These are phyloP conservation scores for Taurulus bubalis DNA, from an alignment of 2,113 vertebrate species.

Conservation along the genomic window DNA sequence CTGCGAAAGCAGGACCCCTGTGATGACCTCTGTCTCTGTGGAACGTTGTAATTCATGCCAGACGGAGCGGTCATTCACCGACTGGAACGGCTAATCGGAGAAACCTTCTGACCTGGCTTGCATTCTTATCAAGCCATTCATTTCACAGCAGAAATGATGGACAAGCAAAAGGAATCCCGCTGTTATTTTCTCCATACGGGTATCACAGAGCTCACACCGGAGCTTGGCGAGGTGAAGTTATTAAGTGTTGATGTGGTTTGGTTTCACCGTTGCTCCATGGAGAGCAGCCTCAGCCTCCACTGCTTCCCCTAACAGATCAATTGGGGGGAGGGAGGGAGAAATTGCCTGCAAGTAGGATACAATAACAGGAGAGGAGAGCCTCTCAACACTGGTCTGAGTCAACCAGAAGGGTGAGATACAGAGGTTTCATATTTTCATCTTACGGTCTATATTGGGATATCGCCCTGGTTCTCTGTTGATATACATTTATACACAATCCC, in stretches of 20 bases:
- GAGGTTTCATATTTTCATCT: neutral
- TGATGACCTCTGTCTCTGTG: neutral
- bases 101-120: neutral
- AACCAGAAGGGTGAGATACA: neutral
- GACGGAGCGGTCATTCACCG: neutral
- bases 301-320: constrained; percentile 80
- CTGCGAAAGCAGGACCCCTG: neutral
- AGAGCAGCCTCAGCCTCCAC: constrained; percentile 54
- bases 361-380: constrained; percentile 75
- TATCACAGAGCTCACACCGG: constrained; percentile 20
- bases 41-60: neutral
- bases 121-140: neutral
- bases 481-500: neutral
- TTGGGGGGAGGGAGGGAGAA: constrained; percentile 51
- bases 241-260: constrained; percentile 79
- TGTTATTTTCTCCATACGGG: neutral
- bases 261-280: constrained; percentile 69
- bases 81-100: neutral
- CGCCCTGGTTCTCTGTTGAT: neutral
- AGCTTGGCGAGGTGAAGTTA: constrained; percentile 52
- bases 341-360: constrained; percentile 69
- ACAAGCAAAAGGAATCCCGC: neutral
- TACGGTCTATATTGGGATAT: neutral
- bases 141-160: neutral
- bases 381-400: no score